These are phyloP conservation scores for Pristionchus fissidentatus DNA, from an alignment of 2,888 invertebrate species.

Conservation along the genomic window DNA sequence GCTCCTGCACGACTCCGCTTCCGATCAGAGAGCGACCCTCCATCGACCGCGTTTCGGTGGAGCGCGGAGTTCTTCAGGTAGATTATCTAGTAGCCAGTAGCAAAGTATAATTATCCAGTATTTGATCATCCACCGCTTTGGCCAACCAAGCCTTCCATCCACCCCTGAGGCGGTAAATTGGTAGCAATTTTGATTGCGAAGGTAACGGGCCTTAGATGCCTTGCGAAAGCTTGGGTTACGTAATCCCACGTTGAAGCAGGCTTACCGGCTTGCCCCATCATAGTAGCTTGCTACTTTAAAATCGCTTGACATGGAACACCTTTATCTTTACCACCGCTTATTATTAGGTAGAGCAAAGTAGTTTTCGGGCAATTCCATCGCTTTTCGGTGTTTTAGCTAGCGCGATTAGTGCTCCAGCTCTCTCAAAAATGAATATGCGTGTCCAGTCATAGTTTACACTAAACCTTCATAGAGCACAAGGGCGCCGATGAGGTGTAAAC, in stretches of 20 bases:
- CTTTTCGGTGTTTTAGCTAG: too few species aligned
- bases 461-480: not conserved
- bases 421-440: too few species aligned
- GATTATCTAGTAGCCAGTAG: not conserved
- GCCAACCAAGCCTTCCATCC: too few species aligned
- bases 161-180: too few species aligned
- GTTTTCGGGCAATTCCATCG: not conserved
- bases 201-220: too few species aligned
- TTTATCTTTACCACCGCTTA: not conserved
- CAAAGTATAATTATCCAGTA: not conserved
- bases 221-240: too few species aligned
- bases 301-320: too few species aligned
- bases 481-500: conserved; percentile 24
- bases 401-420: too few species aligned
- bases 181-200: too few species aligned
- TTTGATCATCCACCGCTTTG: not conserved
- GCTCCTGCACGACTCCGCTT: conserved; percentile 24
- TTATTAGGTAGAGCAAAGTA: not conserved
- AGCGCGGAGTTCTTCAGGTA: conserved; percentile 41
- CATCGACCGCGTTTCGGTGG: conserved; percentile 39
- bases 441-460: conserved; percentile 45
- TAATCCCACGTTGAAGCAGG: too few species aligned
- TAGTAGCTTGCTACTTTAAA: too few species aligned
- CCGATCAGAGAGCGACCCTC: conserved; percentile 35
- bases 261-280: too few species aligned